Evolutionary conservation across 2,797 vertebrate genomes (phyloP), one percentile per base, ranked within the genome.

Genomic region (Diplodus sargus): DNA sequence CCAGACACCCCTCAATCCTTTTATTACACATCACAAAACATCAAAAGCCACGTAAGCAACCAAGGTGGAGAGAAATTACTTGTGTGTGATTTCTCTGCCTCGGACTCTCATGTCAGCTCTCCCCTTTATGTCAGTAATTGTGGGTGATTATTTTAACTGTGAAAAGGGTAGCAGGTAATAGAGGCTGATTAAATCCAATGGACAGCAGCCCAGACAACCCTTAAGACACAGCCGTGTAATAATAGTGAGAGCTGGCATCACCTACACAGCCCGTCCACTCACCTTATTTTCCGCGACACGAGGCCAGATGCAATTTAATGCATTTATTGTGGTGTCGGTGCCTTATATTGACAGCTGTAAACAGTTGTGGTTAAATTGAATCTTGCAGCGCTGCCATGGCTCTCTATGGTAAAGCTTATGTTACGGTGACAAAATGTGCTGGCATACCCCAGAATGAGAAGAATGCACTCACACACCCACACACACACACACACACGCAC

Each of bases 61-160:
- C 91, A 92, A 94, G 94, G 94, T 94, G 94, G 91, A 91, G 93
- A 94, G 93, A 94, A 93, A 95, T 95, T 91, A 95, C 93, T 94
- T 94, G 94, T 94, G 89, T 91, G 94, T 88, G 94, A 93, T 95
- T 95, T 94, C 88, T 94, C 90, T 93, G 92, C 90, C 92, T 92
- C 86, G 57, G 90, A 93, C 91, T 92, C 92, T 89, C 91, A 82
- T 94, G 93, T 92, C 90, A 90, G 91, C 93, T 93, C 92, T 95
- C 89, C 86, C 95, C 94, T 95, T 96, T 96, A 93, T 96, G 92
- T 93, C 91, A 87, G 93, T 96, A 96, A 96, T 96, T 96, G 95
- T 92, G 87, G 89, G 94, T 96, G 95, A 95, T 96, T 96, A 95
- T 96, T 95, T 96, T 95, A 95, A 96, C 94, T 91, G 94, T 94